Percentiles rank a stretch among this genome's conserved stretches.
Evolutionary conservation across 2,113 vertebrate genomes (phyloP).

Genomic region (Eubucco bourcierii): DNA sequence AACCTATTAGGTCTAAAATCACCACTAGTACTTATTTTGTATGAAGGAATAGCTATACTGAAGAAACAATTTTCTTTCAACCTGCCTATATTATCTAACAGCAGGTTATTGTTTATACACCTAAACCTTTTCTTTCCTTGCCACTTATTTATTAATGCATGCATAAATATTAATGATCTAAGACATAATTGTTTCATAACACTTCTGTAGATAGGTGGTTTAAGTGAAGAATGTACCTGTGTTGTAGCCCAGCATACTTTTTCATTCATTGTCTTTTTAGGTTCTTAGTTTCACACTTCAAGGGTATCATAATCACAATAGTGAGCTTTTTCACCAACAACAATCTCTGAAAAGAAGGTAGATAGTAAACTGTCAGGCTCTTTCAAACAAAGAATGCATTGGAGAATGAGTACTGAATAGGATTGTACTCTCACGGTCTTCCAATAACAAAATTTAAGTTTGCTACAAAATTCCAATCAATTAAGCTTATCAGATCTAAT

Average conservation of each 20-base stretch:
- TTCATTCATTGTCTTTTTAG: neutral
- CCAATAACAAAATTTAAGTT: conserved; percentile 47
- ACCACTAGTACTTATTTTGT: neutral
- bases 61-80: neutral
- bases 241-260: neutral
- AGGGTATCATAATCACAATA: neutral
- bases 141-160: neutral
- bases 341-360: conserved; percentile 36
- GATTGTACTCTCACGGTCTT: conserved; percentile 28
- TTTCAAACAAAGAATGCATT: conserved; percentile 27
- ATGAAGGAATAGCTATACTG: neutral
- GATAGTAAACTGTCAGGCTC: neutral
- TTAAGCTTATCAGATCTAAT: conserved; percentile 37
- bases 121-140: neutral
- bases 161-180: neutral
- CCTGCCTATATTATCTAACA: neutral
- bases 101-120: neutral
- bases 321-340: conserved; percentile 8
- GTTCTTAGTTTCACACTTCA: neutral
- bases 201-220: neutral
- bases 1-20: neutral
- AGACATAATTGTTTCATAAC: neutral
- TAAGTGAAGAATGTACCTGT: neutral
- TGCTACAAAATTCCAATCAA: conserved; percentile 34
- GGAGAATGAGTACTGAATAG: conserved; percentile 39